Evolutionary conservation across 2,113 vertebrate species (phyloP).

Genomic region (Pagrus major): DNA sequence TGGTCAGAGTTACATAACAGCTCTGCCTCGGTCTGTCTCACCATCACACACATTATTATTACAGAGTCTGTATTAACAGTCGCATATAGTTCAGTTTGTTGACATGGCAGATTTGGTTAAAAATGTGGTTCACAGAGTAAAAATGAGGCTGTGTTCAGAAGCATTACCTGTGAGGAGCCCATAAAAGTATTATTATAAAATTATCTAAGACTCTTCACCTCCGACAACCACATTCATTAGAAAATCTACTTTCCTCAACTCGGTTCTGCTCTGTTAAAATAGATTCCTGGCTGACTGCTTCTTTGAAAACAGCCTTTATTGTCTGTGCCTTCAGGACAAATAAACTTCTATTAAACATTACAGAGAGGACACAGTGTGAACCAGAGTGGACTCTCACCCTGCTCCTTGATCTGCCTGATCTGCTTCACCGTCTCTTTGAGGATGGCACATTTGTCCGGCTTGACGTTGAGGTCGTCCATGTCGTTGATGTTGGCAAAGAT

Average conservation of each 20-base stretch:
- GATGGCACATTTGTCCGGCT: slow-evolving; percentile 99
- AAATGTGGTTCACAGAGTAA: not conserved
- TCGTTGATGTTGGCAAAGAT: slow-evolving; percentile 99
- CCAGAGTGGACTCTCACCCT: slow-evolving; percentile 86
- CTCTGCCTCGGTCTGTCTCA: slow-evolving; percentile 30
- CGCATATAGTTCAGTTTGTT: not conserved
- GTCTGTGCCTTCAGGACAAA: too few relatives aligned
- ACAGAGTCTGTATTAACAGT: slow-evolving; percentile 4
- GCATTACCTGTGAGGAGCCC: not conserved
- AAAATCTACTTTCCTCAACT: too few relatives aligned
- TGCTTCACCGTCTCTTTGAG: slow-evolving; percentile 99
- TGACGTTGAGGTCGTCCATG: slow-evolving; percentile 98
- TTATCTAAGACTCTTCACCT: not conserved
- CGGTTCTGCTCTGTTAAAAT: not conserved
- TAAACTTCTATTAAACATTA: not conserved
- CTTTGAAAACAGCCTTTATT: not conserved
- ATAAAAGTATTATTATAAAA: not conserved
- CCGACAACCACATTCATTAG: not conserved
- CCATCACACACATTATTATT: slow-evolving; percentile 15
- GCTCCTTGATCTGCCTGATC: slow-evolving; percentile 99
- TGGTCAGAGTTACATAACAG: slow-evolving; percentile 49
- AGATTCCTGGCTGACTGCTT: not conserved
- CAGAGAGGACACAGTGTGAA: not conserved
- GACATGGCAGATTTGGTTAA: too few relatives aligned
- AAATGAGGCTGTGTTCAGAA: not conserved